These are phyloP conservation scores for Xenops minutus DNA, from an alignment of 2,797 vertebrate genomes.

Conservation along the genomic window DNA sequence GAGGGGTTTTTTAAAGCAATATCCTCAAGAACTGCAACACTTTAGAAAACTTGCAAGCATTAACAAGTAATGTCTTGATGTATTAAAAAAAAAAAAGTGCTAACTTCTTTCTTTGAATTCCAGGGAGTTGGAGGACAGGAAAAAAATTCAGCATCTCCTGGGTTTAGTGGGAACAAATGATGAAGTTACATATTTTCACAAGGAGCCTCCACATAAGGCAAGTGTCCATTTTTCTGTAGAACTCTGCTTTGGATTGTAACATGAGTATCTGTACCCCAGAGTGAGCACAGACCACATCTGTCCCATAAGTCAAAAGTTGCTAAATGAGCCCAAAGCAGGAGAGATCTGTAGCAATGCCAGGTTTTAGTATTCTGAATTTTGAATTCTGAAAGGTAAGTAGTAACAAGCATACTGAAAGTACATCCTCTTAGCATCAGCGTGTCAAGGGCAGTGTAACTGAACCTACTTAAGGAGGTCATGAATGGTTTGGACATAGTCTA, in stretches of 20 bases:
- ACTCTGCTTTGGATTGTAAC: not conserved
- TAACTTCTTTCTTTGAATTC: slow-evolving; percentile 39
- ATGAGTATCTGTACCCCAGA: not conserved
- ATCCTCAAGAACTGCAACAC: not conserved
- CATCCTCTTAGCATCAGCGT: not conserved
- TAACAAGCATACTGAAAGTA: not conserved
- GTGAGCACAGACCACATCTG: not conserved
- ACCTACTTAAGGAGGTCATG: not conserved
- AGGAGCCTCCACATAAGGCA: slow-evolving; percentile 92
- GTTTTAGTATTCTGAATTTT: not conserved
- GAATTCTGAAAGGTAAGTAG: not conserved
- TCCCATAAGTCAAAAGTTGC: not conserved
- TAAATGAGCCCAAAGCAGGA: not conserved
- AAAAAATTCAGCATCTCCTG: slow-evolving; percentile 93
- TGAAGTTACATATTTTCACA: slow-evolving; percentile 91
- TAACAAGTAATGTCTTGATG: not conserved
- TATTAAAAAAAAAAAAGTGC: not conserved
- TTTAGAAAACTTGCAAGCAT: not conserved
- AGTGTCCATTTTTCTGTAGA: not conserved
- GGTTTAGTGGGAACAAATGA: slow-evolving; percentile 83
- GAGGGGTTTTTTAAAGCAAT: not conserved
- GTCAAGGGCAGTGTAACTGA: not conserved
- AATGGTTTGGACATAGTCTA: accelerated
- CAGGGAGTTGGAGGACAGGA: slow-evolving; percentile 94
- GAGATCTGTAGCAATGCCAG: not conserved